Evolutionary conservation across 2,113 vertebrate genomes (phyloP), one percentile per base, ranked within the genome.

Genomic region (Tyto alba): DNA sequence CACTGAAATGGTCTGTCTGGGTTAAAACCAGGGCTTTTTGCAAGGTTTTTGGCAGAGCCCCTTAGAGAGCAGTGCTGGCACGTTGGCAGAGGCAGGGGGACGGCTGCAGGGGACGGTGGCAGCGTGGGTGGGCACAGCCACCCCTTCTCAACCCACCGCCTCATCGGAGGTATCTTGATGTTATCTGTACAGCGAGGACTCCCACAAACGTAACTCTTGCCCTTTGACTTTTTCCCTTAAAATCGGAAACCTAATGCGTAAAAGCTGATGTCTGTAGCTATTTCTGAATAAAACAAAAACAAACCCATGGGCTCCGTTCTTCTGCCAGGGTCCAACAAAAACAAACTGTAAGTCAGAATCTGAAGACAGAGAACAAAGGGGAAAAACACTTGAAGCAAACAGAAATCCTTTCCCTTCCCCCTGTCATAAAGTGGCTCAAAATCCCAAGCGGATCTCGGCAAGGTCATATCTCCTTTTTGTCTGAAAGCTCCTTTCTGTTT

Each of bases 181-280:
- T n/a, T 16, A 12, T 43, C 71, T 3, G 1, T 1, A 4, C 38
- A 43, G 0, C 0, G 4, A 68, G 69, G 48, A 22, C 43, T 67
- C 67, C 77, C 23, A 27, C 5, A 1, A 50, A 34, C 13, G 5
- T 0, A 38, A 57, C 32, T 68, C 32, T 5, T 14, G 11, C 43
- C 53, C 38, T 92, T 59, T 23, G 59, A 29, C 53, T 75, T 85
- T 22, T 78, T 38, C 48, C 55, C 27, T 56, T 32, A 30, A 11
- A 64, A 60, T 78, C 22, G 43, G 50, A 85, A 90, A 60, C 45
- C 21, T 22, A 29, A 13, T 4, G 50, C 7, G 6, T 1, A 11
- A 45, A 19, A 34, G 29, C 22, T 56, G 79, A 34, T 59, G 36
- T 21, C 18, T 5, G 7, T 12, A 25, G 60, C 60, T 74, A 11